Base-by-base conservation (phyloP, 2,797 vertebrate species). In the Rhadinocentrus ornatus region DNA sequence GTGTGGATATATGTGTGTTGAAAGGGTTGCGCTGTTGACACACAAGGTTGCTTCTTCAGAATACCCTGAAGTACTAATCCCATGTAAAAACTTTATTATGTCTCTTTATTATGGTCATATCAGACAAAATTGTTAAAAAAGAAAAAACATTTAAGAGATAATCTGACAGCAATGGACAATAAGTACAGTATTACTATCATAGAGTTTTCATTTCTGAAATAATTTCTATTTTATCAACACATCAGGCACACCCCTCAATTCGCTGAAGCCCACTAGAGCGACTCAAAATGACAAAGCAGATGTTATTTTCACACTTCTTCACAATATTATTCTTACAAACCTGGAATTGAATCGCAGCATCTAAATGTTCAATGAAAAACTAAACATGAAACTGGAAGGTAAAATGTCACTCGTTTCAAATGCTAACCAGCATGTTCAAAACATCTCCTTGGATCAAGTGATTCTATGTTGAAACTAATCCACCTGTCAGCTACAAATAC, bases 351-450 rank as follows among this genome's bases (percentile, higher is more conserved):
- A 75, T 73, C 64, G 59, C 55, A 69, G 79, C 73, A 84, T 89
- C 70, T 75, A 35, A 82, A 68, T 55, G 39, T 71, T 74, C 57
- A 56, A 52, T 52, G 54, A 32, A 24, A 81, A 52, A 37, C 39
- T 3, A 18, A 48, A 80, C 84, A 13, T 77, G 78, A 83, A 86
- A 81, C 62, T 39, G 65, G 88, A 84, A 81, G 85, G 89, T 86
- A 87, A 85, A 80, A 70, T 79, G 84, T 89, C 81, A 83, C 73
- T 87, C 82, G 87, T 89, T 92, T 91, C 76, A 90, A 88, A 89
- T 91, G 81, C 85, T 90, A 91, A 91, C 85, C 62, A 91, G 77
- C 80, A 75, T 76, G 74, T 86, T 89, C 86, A 85, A 89, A 91
- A 87, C 78, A 89, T 76, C 68, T 78, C 69, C 76, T 74, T 10